Evolutionary conservation across 2,888 invertebrate genomes (phyloP), one percentile per base, ranked within the genome.

Genomic region (Pyrgus malvae): DNA sequence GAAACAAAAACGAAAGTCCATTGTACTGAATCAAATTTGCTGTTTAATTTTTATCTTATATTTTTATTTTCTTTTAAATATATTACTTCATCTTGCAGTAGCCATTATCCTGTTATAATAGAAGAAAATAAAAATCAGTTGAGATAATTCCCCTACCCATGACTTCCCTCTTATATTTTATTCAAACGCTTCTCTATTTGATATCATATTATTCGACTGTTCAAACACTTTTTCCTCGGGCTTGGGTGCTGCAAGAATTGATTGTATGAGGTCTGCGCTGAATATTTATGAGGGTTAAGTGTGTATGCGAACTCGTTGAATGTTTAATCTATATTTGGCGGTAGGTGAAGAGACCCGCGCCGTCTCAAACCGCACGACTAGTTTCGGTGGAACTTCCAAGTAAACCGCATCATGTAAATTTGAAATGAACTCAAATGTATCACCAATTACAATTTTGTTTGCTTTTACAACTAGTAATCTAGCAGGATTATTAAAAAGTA

Each of bases 211-310:
- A 82, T 77, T 76, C 68, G 77, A 67, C 66, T 75, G 76, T 79
- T 82, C 80, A 82, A 86, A 85, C 74, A 83, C 72, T 88, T 87
- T 86, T 54, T 82, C 77, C 76, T 78, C 69, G 63, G 62, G 62
- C 63, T 68, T 66, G 69, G 70, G 68, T 72, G 75, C 74, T 76
- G 76, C 77, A 81, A 82, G 85, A 88, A 90, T 88, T 88, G 87
- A 87, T 89, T 86, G 87, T 84, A 73, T 80, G 83, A 73, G 82
- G 79, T 84, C 79, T 78, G 72, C 64, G 62, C 78, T 83, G 87
- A 86, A 89, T 89, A 89, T 90, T 86, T 86, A 90, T 87, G 78
- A 86, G 84, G 84, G 86, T 83, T 85, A 88, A 88, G 89, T 88
- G 88, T 88, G 82, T 86, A 85, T 83, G 83, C 80, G 82, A 83